Base-by-base conservation (phyloP, 2,888 invertebrate genomes). In the Drosophila neotestacea region DNA sequence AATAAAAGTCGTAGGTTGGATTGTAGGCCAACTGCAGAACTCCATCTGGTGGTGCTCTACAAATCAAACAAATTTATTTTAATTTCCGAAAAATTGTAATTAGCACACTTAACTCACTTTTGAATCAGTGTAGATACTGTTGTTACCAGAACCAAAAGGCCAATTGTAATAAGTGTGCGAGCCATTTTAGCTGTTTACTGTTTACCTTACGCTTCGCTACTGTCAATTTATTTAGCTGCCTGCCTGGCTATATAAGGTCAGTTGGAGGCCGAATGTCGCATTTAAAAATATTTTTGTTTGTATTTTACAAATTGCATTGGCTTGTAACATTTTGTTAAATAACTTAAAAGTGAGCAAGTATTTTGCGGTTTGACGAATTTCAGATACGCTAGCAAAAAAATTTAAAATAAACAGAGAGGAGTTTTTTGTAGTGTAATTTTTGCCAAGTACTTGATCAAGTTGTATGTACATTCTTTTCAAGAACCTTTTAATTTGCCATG, bases 1-100 rank as follows among this genome's bases (percentile, higher is more conserved):
- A 89, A 85, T 85, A 84, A 2, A 88, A 13, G 1, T 84, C 89
- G 27, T 84, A 89, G 34, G 83, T 88, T 13, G 88, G 83, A 68
- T 89, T 84, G 11, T 71, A 82, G 30, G 55, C 50, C 34, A 84
- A 41, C 11, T 27, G 39, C 1, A 39, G 16, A 13, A 44, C 44
- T 6, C 38, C 51, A 34, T 13, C 27, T 5, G 48, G 13, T 6
- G 1, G 4, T 0, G 1, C 0, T 2, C 79, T 68, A 16, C 16
- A 48, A 56, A 74, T 39, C 1, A 6, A 10, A 7, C 7, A 6
- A n/a, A 22, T 16, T 10, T 4, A 2, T 39, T 52, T 51, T 4
- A 30, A 13, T 28, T 4, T 27, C 7, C 13, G n/a, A 2, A 1
- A 34, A 41, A n/a, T 13, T 50, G 10, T 13, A 36, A 34, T 51